Base-by-base conservation (phyloP, 2,888 invertebrate genomes). In the Synanthedon vespiformis region DNA sequence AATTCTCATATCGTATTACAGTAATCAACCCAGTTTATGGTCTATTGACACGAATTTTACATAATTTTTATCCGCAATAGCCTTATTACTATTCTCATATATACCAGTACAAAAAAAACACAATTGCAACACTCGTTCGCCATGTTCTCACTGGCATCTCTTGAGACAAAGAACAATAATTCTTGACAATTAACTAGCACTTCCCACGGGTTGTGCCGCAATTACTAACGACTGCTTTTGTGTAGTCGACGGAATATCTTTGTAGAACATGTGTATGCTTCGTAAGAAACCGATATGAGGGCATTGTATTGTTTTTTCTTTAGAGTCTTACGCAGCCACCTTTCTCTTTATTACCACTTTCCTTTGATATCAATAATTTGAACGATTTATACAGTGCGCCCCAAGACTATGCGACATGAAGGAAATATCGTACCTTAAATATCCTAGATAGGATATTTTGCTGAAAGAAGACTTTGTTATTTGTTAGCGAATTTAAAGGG, bases 181-280 rank as follows among this genome's bases (percentile, higher is more conserved):
- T 76, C 73, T 61, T 70, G 73, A 68, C 76, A 77, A 77, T 78
- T 72, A 76, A 64, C 51, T 50, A 55, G 54, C 47, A 54, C 56
- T 73, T 79, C 79, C 66, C 80, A 80, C 77, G 69, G 54, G 48
- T 34, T 54, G 55, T 54, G 62, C 61, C 61, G 62, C 69, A 78
- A 80, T 78, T 77, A 77, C 65, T 66, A 73, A 73, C 70, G 61
- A 65, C 68, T 65, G 60, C 63, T 61, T 56, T 56, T 54, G 40
- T 50, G 13, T 13, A 44, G 22, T 16, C 48, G 22, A 48, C 18
- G 12, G 48, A 14, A 12, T 48, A 16, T 48, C 44, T 48, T 48
- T 22, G 16, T 18, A 11, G 48, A 18, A 48, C 16, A 48, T 16
- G 11, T 48, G 16, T 48, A 18, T 48, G 12, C 48, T 48, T 12